phyloP scores from a whole-genome alignment of 2,888 invertebrate genomes.

The Graphium colonna region DNA sequence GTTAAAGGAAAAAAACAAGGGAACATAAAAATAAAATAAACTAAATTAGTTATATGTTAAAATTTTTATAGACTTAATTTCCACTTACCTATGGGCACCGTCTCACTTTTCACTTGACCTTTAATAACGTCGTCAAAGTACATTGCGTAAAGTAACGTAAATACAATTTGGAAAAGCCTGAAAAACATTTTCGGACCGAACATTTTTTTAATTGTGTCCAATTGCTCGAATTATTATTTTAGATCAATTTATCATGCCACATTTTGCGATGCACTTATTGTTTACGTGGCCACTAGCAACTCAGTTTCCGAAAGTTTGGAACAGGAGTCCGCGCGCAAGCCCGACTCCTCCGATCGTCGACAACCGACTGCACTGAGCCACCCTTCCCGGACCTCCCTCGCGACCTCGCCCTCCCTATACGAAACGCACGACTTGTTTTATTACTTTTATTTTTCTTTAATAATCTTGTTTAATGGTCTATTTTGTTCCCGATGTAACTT shows the following conservation, averaged over 20 bases:
- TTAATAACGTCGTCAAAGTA: conserved; percentile 43
- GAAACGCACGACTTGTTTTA: conserved; percentile 63
- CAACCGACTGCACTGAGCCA: conserved; percentile 49
- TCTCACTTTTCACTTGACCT: conserved; percentile 39
- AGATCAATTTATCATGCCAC: conserved; percentile 31
- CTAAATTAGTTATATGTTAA: no score
- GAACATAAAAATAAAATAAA: neutral
- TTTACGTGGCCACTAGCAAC: conserved; percentile 32
- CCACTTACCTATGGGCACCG: conserved; percentile 55
- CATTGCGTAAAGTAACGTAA: conserved; percentile 42
- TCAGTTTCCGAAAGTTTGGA: conserved; percentile 38
- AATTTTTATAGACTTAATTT: conserved; percentile 10
- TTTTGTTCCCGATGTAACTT: conserved; percentile 62
- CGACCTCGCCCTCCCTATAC: conserved; percentile 30
- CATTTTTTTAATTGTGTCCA: conserved; percentile 34
- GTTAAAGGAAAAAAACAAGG: no score
- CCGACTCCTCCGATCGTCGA: conserved; percentile 39
- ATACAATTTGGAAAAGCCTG: conserved; percentile 43
- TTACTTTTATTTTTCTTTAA: conserved; percentile 75
- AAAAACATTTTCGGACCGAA: conserved; percentile 41
- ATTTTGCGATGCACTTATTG: conserved; percentile 37
- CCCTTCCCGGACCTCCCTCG: conserved; percentile 48
- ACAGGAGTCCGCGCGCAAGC: conserved; percentile 23
- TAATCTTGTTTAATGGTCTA: conserved; percentile 71
- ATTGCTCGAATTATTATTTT: conserved; percentile 8